Conservation (phyloP, 2,888 invertebrate species). For the Latrodectus hesperus region DNA sequence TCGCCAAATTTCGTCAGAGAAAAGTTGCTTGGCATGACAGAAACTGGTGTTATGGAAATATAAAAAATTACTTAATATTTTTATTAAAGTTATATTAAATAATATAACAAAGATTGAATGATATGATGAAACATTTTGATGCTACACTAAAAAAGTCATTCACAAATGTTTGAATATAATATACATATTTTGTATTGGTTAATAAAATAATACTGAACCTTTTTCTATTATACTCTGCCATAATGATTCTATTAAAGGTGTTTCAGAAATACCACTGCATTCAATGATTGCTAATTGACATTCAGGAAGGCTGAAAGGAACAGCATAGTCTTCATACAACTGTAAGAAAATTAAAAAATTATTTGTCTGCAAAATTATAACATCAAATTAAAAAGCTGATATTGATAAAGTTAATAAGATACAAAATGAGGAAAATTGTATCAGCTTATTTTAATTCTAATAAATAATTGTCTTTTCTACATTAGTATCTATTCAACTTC, state of each 20-base stretch:
- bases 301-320: slow-evolving; percentile 91
- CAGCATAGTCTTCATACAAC: slow-evolving; percentile 94
- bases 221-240: slow-evolving; percentile 87
- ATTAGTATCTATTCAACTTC: not conserved
- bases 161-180: not conserved
- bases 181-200: not conserved
- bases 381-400: not conserved
- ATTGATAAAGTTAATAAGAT: not conserved
- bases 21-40: too few relatives aligned
- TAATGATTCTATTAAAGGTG: slow-evolving; percentile 88
- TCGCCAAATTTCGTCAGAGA: not conserved
- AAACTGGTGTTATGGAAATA: too few relatives aligned
- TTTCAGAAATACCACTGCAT: slow-evolving; percentile 94
- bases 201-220: slow-evolving; percentile 71
- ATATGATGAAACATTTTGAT: too few relatives aligned
- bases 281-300: slow-evolving; percentile 95
- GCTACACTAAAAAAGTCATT: not conserved
- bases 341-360: slow-evolving; percentile 73
- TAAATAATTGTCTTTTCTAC: not conserved
- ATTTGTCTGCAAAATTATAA: not conserved
- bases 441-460: not conserved
- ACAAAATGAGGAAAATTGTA: not conserved
- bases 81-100: not conserved
- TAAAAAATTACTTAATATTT: too few relatives aligned
- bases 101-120: too few relatives aligned